Conservation (phyloP, 1,140 invertebrate genomes). For the Aphaenogaster floridana region DNA sequence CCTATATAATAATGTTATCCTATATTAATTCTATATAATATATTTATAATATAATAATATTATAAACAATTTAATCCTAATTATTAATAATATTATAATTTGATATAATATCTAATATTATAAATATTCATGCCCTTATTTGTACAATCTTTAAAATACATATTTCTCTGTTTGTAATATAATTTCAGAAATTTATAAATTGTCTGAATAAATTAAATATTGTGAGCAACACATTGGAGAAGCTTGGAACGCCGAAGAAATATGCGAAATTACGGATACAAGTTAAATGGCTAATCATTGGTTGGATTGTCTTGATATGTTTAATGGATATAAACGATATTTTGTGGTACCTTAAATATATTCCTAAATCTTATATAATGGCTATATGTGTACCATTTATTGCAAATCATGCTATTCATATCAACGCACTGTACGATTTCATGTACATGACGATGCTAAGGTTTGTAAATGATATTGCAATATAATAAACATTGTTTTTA, state of each 20-base stretch:
- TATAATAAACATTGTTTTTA: background rate
- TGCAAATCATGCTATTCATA: background rate
- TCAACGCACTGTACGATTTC: background rate
- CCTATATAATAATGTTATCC: no score
- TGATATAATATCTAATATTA: background rate
- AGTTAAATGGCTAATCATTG: constrained; percentile 1
- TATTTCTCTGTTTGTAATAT: background rate
- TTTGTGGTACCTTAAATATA: background rate
- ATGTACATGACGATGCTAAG: background rate
- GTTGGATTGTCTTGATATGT: background rate
- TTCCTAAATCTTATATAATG: background rate
- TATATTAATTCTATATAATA: no score
- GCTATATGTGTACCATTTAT: background rate
- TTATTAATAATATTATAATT: background rate
- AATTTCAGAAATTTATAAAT: constrained; percentile 22
- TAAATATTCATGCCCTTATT: background rate
- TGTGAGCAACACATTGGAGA: constrained; percentile 31
- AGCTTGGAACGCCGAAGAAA: constrained; percentile 14
- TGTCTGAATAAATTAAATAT: constrained; percentile 28
- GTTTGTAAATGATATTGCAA: constrained; percentile 8
- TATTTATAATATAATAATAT: no score
- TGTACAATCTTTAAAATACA: background rate
- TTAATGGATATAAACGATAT: background rate
- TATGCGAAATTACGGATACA: constrained; percentile 11
- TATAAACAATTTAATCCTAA: no score